A percentile compares a stretch with the other conserved stretches of the same genome.
Conservation (phyloP, 2,113 vertebrate species). For the Dolichotis patagonum region DNA sequence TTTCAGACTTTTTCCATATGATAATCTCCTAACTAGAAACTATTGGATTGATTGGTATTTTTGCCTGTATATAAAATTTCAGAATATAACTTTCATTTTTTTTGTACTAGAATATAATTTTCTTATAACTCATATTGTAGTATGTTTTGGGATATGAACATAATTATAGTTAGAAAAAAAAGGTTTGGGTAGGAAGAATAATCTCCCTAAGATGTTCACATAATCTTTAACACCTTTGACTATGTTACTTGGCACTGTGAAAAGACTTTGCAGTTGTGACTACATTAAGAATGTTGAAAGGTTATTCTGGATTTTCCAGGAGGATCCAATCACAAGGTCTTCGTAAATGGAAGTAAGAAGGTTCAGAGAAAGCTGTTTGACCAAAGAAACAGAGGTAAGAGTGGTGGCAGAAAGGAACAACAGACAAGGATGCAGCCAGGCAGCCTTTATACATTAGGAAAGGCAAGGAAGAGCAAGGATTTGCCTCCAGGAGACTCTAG, state of each 20-base stretch:
- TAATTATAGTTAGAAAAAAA: not conserved
- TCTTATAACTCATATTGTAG: not conserved
- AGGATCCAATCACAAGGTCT: not conserved
- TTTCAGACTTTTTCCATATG: not conserved
- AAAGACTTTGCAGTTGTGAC: not conserved
- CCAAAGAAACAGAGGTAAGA: not conserved
- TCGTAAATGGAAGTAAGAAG: not conserved
- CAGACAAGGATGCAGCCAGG: not conserved
- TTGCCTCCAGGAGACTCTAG: not conserved
- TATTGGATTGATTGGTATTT: not conserved
- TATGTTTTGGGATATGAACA: not conserved
- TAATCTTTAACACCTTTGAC: not conserved
- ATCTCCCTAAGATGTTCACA: not conserved
- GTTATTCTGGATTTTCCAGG: not conserved
- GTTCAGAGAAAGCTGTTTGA: not conserved
- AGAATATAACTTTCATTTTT: not conserved
- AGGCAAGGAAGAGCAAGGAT: not conserved
- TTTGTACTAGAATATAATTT: not conserved
- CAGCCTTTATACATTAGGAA: too few species aligned
- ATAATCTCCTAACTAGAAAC: not conserved
- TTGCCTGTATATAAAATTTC: conserved; percentile 10
- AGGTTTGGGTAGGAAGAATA: not conserved
- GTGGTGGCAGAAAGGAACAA: not conserved
- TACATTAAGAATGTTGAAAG: not conserved
- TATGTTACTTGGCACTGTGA: not conserved